Percentiles rank a stretch among this genome's conserved stretches.
phyloP scores from a whole-genome alignment of 1,140 invertebrate genomes.

The Conus betulinus region DNA sequence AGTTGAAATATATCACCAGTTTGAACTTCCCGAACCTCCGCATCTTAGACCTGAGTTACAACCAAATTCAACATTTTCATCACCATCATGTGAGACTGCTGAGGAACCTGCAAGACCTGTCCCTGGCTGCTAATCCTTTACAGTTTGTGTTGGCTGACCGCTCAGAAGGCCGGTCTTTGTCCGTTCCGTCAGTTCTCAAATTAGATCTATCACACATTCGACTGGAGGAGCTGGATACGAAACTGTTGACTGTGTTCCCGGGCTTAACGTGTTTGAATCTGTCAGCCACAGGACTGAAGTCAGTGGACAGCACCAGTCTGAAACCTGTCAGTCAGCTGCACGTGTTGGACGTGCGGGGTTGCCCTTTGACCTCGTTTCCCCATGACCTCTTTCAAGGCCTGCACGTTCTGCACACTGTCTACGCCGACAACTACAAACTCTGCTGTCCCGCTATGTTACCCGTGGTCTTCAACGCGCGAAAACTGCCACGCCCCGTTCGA shows the following conservation, averaged over 20 bases:
- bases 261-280: background rate
- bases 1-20: background rate
- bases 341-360: slow-evolving; percentile 8
- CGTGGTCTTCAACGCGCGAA: background rate
- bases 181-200: background rate
- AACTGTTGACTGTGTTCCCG: background rate
- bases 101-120: background rate
- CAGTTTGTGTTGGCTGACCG: background rate
- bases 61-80: background rate
- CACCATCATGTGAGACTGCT: background rate
- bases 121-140: background rate
- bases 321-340: background rate
- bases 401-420: background rate
- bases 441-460: background rate
- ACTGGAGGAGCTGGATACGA: background rate
- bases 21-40: background rate
- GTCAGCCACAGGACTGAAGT: background rate
- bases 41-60: background rate
- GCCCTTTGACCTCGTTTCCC: background rate
- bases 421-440: slow-evolving; percentile 25
- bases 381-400: background rate
- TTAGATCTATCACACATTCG: background rate
- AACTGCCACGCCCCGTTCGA: background rate
- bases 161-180: background rate
- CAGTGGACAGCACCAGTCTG: background rate